Evolutionary conservation across 2,797 vertebrate genomes (phyloP), one percentile per base, ranked within the genome.

Genomic region (Scarus forsteni): DNA sequence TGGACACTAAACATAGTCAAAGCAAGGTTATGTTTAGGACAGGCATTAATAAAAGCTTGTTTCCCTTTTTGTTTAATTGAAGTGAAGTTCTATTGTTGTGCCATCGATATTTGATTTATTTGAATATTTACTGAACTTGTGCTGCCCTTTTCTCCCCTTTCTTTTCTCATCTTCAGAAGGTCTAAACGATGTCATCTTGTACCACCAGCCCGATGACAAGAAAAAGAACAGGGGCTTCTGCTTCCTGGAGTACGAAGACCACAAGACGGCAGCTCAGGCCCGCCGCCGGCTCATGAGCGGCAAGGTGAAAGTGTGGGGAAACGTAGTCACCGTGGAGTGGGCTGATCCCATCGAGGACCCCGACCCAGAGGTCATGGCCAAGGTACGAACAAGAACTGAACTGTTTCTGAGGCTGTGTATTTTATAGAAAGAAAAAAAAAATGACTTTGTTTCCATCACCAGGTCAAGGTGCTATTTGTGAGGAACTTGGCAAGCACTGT

Each of bases 251-350:
- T 99, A 99, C 60, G 98, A 99, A 95, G 98, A 99, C 94, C 98
- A 99, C 86, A 99, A 99, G 93, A 97, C 97, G 0, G 98, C 98
- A 43, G 98, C 98, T 80, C 98, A 99, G 87, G 98, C 98, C 60
- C 96, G 98, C 19, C 98, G 98, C 63, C 94, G 98, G 73, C 93
- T 99, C 85, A 99, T 99, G 97, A 99, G 98, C 0, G 98, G 98
- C 80, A 99, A 99, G 91, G 98, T 99, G 88, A 99, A 99, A 85
- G 98, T 99, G 79, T 99, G 98, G 98, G 97, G 98, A 48, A 99
- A 98, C 70, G 96, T 99, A 90, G 98, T 99, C 85, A 99, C 98
- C 0, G 98, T 99, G 79, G 98, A 99, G 83, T 99, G 98, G 98
- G 98, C 98, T 19, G 98, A 99, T 80, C 98, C 98, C 58, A 99